phyloP scores from a whole-genome alignment of 2,888 invertebrate species.

The Chalcosyrphus nemorum region DNA sequence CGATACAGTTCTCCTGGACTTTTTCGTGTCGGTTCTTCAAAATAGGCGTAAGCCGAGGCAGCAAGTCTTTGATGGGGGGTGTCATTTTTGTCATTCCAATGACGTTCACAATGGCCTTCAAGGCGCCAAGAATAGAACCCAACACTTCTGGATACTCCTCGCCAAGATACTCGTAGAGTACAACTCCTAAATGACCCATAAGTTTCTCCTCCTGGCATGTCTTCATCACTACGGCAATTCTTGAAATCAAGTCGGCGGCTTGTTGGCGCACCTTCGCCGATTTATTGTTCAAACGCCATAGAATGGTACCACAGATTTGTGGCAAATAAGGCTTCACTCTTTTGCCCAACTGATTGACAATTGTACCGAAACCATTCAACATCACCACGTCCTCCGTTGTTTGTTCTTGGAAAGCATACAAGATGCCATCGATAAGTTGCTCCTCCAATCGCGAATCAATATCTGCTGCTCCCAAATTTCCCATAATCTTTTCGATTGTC shows the following conservation, averaged over 20 bases:
- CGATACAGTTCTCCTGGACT: constrained; percentile 99
- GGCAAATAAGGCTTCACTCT: constrained; percentile 99
- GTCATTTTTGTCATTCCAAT: constrained; percentile 99
- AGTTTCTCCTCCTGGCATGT: constrained; percentile 99
- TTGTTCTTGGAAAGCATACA: constrained; percentile 99
- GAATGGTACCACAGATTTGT: constrained; percentile 99
- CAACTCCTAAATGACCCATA: constrained; percentile 99
- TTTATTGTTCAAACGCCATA: constrained; percentile 99
- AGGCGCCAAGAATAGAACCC: constrained; percentile 98
- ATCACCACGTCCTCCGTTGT: constrained; percentile 99
- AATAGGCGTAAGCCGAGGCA: constrained; percentile 98
- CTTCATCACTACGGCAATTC: constrained; percentile 99
- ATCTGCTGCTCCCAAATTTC: constrained; percentile 98
- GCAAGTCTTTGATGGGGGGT: constrained; percentile 98
- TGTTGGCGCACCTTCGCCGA: constrained; percentile 99
- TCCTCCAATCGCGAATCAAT: constrained; percentile 99
- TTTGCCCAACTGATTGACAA: constrained; percentile 98
- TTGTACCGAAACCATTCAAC: constrained; percentile 99
- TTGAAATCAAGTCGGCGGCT: constrained; percentile 98
- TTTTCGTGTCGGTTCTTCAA: constrained; percentile 97
- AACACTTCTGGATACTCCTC: constrained; percentile 99
- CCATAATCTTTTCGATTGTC: constrained; percentile 99
- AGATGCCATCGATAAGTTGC: constrained; percentile 98
- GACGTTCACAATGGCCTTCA: constrained; percentile 99
- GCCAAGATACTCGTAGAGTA: constrained; percentile 98